These are phyloP conservation scores for Malaclemys terrapin DNA, from an alignment of 2,113 vertebrate species.

Conservation along the genomic window DNA sequence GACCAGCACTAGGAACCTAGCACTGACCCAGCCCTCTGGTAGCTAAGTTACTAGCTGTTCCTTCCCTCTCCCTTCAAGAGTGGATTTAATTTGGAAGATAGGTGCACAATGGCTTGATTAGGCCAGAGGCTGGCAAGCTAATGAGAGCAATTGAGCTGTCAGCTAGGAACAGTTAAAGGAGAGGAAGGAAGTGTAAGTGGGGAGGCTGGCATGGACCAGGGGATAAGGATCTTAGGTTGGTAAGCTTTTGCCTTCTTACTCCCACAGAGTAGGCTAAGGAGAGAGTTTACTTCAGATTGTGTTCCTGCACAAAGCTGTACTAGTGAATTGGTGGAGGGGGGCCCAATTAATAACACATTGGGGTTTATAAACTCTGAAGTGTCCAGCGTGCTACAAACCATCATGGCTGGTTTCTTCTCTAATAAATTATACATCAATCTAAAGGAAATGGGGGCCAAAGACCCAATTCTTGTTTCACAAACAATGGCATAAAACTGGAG, in stretches of 20 bases:
- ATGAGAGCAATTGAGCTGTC: background rate
- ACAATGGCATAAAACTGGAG: background rate
- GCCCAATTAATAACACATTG: background rate
- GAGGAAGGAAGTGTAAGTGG: background rate
- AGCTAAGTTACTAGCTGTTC: background rate
- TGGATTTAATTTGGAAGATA: background rate
- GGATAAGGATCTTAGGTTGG: background rate
- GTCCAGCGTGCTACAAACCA: background rate
- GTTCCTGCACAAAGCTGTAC: background rate
- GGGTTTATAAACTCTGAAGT: background rate
- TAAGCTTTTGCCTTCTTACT: too few relatives aligned
- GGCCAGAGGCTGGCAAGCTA: background rate
- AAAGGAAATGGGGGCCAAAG: background rate
- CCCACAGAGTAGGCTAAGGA: background rate
- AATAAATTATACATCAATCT: background rate
- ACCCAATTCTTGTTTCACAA: background rate
- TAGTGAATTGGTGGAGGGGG: background rate
- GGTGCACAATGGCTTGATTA: background rate
- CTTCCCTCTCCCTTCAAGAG: background rate
- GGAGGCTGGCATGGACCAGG: background rate
- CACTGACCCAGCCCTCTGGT: background rate
- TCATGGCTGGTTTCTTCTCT: background rate
- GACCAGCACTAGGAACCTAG: background rate
- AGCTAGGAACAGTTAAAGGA: background rate
- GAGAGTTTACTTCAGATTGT: background rate